These are phyloP conservation scores for Rhopalosiphum padi DNA, from an alignment of 1,140 invertebrate species.

Conservation along the genomic window DNA sequence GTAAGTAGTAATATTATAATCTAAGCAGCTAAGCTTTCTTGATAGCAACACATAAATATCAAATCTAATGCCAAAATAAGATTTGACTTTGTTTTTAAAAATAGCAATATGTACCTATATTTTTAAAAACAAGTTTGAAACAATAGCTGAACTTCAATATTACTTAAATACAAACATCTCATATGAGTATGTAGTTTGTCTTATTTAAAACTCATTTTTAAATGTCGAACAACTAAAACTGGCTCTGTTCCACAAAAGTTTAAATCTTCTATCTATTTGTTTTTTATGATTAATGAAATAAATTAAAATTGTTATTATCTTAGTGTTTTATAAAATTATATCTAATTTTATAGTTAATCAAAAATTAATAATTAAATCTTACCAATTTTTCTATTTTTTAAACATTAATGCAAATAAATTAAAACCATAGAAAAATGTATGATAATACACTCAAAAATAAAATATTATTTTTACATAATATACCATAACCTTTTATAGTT, in stretches of 20 bases:
- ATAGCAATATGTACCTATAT: neutral
- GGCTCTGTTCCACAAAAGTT: neutral
- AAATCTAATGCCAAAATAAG: neutral
- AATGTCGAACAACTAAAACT: neutral
- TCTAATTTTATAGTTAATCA: too few species aligned
- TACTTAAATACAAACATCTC: neutral
- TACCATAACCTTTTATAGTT: too few species aligned
- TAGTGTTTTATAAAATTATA: neutral
- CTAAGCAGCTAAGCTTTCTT: neutral
- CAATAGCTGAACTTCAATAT: neutral
- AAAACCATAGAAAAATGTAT: too few species aligned
- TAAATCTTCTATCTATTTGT: neutral
- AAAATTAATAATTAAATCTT: too few species aligned
- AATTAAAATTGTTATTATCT: neutral
- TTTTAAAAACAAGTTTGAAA: slow-evolving; percentile 1
- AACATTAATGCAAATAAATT: too few species aligned
- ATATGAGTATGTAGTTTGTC: neutral
- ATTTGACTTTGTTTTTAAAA: neutral
- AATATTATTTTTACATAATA: too few species aligned
- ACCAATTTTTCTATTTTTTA: too few species aligned
- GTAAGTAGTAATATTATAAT: neutral
- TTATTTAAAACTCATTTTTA: neutral
- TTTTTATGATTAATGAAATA: neutral
- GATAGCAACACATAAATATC: neutral
- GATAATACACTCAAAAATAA: too few species aligned